Percentiles rank a stretch among this genome's conserved stretches.
Evolutionary conservation across 2,113 vertebrate genomes (phyloP).

Genomic region (Ceyx margarethae): DNA sequence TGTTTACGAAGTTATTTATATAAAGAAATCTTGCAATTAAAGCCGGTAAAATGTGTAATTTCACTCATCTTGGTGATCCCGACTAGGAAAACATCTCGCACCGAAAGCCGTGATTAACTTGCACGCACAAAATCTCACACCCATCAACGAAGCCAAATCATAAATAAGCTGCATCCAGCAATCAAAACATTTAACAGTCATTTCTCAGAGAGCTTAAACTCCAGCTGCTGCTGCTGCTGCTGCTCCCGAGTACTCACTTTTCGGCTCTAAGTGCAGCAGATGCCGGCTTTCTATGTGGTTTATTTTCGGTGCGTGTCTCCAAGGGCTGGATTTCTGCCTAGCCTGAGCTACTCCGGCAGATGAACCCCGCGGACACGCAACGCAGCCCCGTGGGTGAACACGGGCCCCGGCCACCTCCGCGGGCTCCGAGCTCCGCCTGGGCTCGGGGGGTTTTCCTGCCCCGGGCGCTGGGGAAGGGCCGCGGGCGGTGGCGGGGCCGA

Average conservation of each 20-base stretch:
- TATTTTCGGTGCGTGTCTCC: background rate
- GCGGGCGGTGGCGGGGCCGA: too few species aligned
- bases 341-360: rapidly evolving
- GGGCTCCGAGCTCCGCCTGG: too few species aligned
- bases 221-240: background rate
- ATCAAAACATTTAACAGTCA: background rate
- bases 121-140: background rate
- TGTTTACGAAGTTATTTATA: background rate
- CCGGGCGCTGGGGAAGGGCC: background rate
- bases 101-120: background rate
- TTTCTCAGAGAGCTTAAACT: background rate
- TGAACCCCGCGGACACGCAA: background rate
- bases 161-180: background rate
- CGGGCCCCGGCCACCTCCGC: rapidly evolving
- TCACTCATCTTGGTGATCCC: background rate
- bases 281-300: background rate
- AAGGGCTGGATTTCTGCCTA: background rate
- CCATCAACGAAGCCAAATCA: background rate
- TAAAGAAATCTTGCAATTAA: background rate
- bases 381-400: too few species aligned
- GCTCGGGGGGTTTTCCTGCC: background rate
- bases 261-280: background rate
- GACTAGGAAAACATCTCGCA: background rate
- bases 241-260: background rate
- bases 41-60: background rate